phyloP scores from a whole-genome alignment of 1,140 invertebrate species.

The Lepidurus apus region DNA sequence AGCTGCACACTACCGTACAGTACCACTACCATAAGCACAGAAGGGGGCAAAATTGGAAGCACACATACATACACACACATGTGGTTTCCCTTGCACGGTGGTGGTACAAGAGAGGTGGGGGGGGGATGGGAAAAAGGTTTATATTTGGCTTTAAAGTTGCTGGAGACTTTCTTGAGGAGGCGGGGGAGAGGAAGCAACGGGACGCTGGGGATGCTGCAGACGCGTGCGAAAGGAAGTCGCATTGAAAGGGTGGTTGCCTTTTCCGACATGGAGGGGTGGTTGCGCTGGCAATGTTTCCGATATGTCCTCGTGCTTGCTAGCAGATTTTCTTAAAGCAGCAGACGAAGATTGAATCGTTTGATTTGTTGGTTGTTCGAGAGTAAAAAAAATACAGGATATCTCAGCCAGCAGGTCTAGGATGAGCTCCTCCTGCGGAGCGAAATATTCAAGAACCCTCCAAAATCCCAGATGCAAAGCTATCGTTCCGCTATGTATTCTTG shows the following conservation, averaged over 20 bases:
- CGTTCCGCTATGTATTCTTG: too few species aligned
- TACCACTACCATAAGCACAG: background rate
- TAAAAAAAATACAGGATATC: too few species aligned
- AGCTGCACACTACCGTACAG: background rate
- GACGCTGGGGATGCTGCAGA: constrained; percentile 10
- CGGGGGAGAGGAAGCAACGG: constrained; percentile 4
- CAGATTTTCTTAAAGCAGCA: background rate
- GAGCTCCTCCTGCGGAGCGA: too few species aligned
- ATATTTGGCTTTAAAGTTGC: constrained; percentile 16
- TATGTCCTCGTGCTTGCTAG: background rate
- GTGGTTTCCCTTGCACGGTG: constrained; percentile 10
- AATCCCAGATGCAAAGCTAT: too few species aligned
- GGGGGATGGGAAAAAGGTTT: background rate
- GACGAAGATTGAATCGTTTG: background rate
- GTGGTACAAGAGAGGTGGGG: constrained; percentile 1
- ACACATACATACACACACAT: background rate
- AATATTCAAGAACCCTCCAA: too few species aligned
- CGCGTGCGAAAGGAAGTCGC: constrained; percentile 12
- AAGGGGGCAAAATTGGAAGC: constrained; percentile 17
- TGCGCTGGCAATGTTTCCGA: constrained; percentile 12
- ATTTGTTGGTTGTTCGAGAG: too few species aligned
- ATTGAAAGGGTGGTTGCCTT: constrained; percentile 16
- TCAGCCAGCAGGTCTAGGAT: too few species aligned
- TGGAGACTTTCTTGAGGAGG: background rate
- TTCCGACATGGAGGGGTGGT: constrained; percentile 12